Evolutionary conservation across 1,140 invertebrate genomes (phyloP), one percentile per base, ranked within the genome.

Genomic region (Ganaspis sp.): DNA sequence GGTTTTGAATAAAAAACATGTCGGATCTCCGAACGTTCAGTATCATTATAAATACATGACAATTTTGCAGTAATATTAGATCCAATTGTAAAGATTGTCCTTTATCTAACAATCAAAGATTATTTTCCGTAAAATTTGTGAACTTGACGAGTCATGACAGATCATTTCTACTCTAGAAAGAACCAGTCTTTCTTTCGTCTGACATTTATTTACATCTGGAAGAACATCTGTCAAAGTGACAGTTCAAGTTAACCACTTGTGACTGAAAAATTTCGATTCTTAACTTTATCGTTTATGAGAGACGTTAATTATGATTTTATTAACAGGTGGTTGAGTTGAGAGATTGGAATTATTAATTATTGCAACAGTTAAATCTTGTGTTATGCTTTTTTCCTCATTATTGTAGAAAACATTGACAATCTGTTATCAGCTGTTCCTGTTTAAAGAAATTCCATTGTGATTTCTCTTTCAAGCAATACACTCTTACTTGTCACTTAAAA

Each of bases 191-290:
- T 64, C 45, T 72, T 70, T 72, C 53, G 64, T 64, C 34, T 49
- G 70, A 69, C 70, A 45, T 72, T 70, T 82, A 81, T 84, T 82
- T 84, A 82, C 81, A 69, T 75, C 49, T 69, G n/a, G 53, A 40
- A 17, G 71, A 78, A 75, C 81, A 83, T 78, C 83, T 84, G 81
- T 84, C 83, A 83, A 81, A 81, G 40, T 81, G 58, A 75, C 79
- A 76, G 69, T 74, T 78, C 69, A 29, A 37, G 29, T 53, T 58
- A 17, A 58, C 23, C 26, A 15, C 12, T 9, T 58, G 6, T 69
- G 17, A 75, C 69, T 15, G 17, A 21, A 71, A 71, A n/a, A 26
- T 29, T 58, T 34, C 29, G 26, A 75, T 75, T 71, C 26, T 75
- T 58, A 34, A 53, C 70, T 76, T 77, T 53, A 19, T 74, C 8